Conservation (phyloP, 2,888 invertebrate genomes). For the Brachynemurus nebulosus region DNA sequence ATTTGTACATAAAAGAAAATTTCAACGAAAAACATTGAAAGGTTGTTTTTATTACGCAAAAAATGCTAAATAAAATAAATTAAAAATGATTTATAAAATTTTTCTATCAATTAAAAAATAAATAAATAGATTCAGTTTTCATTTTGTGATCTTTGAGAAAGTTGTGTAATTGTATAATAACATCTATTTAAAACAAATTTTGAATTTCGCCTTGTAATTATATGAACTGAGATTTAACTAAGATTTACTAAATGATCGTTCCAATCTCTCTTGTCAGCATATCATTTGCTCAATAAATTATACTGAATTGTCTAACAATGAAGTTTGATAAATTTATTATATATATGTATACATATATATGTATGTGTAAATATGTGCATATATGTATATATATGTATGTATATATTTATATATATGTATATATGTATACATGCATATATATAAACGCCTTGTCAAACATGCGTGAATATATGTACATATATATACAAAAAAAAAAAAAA, state of each 20-base stretch:
- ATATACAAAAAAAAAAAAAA: no score
- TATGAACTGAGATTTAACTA: slow-evolving; percentile 1
- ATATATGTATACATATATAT: no score
- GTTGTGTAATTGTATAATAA: slow-evolving; percentile 1
- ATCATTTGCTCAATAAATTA: slow-evolving; percentile 6
- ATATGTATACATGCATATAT: no score
- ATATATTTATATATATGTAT: no score
- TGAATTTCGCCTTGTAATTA: neutral
- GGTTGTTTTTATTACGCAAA: neutral
- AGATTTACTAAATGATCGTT: slow-evolving; percentile 1
- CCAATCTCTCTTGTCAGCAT: slow-evolving; percentile 3
- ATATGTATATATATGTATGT: no score
- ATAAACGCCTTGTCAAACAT: no score
- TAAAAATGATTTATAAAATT: slow-evolving; percentile 1
- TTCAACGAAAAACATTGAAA: no score
- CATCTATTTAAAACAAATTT: neutral
- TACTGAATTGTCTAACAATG: no score
- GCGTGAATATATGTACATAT: no score
- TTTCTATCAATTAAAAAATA: neutral
- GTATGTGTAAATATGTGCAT: no score
- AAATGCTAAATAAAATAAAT: neutral
- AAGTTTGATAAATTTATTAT: no score
- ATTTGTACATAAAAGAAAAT: no score
- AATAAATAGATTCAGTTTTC: slow-evolving; percentile 1
- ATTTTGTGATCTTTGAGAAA: neutral